Evolutionary conservation across 2,797 vertebrate species (phyloP).

Genomic region (Neopelma chrysocephalum): DNA sequence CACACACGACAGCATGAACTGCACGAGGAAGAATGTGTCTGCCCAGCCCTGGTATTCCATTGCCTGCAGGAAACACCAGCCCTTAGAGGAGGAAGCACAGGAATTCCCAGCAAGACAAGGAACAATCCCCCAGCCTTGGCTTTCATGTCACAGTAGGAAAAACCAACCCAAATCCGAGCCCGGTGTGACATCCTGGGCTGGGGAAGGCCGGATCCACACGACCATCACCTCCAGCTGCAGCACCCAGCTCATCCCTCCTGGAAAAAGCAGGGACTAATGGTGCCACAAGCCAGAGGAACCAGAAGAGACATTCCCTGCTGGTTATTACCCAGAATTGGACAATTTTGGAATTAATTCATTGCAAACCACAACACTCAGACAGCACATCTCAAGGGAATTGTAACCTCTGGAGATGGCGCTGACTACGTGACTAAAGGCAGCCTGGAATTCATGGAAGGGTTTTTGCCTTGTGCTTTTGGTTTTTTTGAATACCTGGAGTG

Average conservation of each 20-base stretch:
- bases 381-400: background rate
- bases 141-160: fast-evolving
- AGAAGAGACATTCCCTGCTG: background rate
- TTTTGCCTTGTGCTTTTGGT: background rate
- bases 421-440: background rate
- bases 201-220: fast-evolving
- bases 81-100: background rate
- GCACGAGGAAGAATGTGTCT: slow-evolving; percentile 82
- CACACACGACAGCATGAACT: slow-evolving; percentile 92
- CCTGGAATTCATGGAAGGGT: background rate
- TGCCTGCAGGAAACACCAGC: slow-evolving; percentile 73
- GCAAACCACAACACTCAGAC: fast-evolving
- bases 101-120: background rate
- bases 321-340: background rate
- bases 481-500: background rate
- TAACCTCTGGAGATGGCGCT: fast-evolving
- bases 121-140: fast-evolving
- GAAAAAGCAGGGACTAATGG: fast-evolving
- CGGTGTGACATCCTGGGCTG: fast-evolving
- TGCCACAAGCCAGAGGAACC: fast-evolving
- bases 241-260: background rate
- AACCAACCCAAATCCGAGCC: fast-evolving
- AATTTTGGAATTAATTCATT: background rate
- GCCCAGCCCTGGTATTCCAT: slow-evolving; percentile 87
- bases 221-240: background rate